Evolutionary conservation across 2,888 invertebrate species (phyloP).

Genomic region (Nemotelus nigrinus): DNA sequence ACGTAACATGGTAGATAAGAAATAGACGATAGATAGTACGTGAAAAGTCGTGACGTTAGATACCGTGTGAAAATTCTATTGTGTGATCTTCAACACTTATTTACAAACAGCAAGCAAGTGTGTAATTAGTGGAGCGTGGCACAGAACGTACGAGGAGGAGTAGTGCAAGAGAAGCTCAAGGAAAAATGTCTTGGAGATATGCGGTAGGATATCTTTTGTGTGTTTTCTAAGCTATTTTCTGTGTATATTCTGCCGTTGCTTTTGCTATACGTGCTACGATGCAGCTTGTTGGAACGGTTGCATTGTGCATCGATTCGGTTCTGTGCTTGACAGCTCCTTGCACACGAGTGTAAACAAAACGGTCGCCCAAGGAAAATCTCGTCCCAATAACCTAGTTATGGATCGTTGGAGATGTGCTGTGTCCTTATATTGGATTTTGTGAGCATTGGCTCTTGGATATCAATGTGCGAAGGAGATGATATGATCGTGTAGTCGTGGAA

Average conservation of each 20-base stretch:
- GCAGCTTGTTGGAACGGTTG: neutral
- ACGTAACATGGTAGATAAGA: neutral
- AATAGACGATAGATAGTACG: neutral
- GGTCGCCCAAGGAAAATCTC: constrained; percentile 19
- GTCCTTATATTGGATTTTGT: neutral
- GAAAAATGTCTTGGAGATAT: constrained; percentile 62
- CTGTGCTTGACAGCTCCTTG: constrained; percentile 9
- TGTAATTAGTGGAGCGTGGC: constrained; percentile 20
- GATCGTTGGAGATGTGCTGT: neutral
- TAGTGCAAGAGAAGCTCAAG: constrained; percentile 21
- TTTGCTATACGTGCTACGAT: neutral
- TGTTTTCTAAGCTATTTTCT: constrained; percentile 5
- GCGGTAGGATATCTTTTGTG: constrained; percentile 57
- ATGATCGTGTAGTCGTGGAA: too few relatives aligned
- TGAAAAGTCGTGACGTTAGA: too few relatives aligned
- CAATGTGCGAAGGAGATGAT: too few relatives aligned
- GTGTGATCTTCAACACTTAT: neutral
- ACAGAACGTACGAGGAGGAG: neutral
- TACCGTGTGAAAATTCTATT: constrained; percentile 6
- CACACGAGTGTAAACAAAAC: constrained; percentile 23
- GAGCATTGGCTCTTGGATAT: too few relatives aligned
- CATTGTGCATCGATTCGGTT: neutral
- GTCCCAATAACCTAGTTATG: constrained; percentile 40
- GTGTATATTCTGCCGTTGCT: neutral
- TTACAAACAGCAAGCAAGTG: constrained; percentile 13